Conservation (phyloP, 2,888 invertebrate species). For the Hydrotaea diabolus region DNA sequence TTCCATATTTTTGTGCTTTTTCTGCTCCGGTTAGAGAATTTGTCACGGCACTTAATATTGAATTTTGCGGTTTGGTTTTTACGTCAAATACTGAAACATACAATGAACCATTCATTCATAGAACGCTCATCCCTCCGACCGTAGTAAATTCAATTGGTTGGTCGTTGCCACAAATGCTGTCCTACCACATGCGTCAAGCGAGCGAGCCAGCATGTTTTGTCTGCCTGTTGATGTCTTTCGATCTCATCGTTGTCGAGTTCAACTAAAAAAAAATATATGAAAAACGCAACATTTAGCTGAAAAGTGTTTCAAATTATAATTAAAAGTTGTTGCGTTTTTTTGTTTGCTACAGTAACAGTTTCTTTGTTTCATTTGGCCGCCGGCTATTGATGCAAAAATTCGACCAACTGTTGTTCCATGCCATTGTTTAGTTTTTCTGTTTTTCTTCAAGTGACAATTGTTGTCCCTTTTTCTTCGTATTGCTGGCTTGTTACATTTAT, state of each 20-base stretch:
- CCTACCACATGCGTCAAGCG: slow-evolving; percentile 13
- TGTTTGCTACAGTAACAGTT: not conserved
- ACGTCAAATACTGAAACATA: slow-evolving; percentile 15
- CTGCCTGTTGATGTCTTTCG: slow-evolving; percentile 34
- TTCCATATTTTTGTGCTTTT: not conserved
- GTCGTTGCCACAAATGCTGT: not conserved
- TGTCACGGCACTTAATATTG: slow-evolving; percentile 65
- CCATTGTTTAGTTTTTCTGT: slow-evolving; percentile 10
- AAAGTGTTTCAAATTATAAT: slow-evolving; percentile 48
- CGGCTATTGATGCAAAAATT: slow-evolving; percentile 32
- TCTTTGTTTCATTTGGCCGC: slow-evolving; percentile 44
- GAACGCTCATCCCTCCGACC: slow-evolving; percentile 18
- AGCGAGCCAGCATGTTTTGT: not conserved
- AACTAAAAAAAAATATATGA: not conserved
- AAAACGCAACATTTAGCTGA: slow-evolving; percentile 47
- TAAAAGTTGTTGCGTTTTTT: slow-evolving; percentile 42
- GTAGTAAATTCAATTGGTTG: too few species aligned
- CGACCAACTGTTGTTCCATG: slow-evolving; percentile 52
- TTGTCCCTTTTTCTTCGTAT: not conserved
- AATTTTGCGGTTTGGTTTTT: slow-evolving; percentile 58
- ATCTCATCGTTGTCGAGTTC: not conserved
- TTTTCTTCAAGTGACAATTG: slow-evolving; percentile 42
- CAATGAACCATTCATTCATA: slow-evolving; percentile 51
- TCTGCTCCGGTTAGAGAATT: slow-evolving; percentile 39
- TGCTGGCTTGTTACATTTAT: not conserved